Conservation (phyloP, 2,797 vertebrate species). For the Loriculus beryllinus region DNA sequence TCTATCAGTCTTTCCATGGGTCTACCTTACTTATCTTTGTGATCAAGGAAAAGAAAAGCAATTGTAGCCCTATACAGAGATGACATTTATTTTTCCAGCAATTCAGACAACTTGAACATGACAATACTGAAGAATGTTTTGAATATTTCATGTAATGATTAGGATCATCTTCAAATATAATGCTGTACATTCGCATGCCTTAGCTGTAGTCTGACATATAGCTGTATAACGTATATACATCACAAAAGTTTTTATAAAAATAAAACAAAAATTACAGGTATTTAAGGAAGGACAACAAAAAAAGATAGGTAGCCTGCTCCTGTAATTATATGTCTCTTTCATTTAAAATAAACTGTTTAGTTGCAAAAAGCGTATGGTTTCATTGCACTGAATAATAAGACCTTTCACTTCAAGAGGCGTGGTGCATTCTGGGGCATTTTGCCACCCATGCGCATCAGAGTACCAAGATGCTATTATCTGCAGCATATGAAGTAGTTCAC, state of each 20-base stretch:
- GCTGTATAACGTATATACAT: not conserved
- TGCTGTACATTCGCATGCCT: not conserved
- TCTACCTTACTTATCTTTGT: slow-evolving; percentile 27
- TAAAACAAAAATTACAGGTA: not conserved
- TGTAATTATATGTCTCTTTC: not conserved
- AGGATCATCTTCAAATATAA: slow-evolving; percentile 13
- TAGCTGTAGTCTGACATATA: not conserved
- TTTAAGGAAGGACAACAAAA: not conserved
- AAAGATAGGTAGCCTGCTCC: not conserved
- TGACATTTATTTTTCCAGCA: slow-evolving; percentile 19
- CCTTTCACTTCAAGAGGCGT: not conserved
- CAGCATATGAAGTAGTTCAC: slow-evolving; percentile 30
- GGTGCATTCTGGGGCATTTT: slow-evolving; percentile 12
- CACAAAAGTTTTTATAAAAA: not conserved
- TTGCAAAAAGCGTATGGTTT: not conserved
- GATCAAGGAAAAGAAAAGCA: slow-evolving; percentile 18
- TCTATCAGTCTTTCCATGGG: not conserved
- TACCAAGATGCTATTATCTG: not conserved
- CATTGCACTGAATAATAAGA: slow-evolving; percentile 5
- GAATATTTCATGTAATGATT: slow-evolving; percentile 32
- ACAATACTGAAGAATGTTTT: slow-evolving; percentile 12
- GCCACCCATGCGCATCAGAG: not conserved
- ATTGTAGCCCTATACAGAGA: not conserved
- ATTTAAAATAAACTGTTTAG: slow-evolving; percentile 17
- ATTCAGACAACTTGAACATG: not conserved